Percentiles rank a stretch among this genome's conserved stretches.
These are phyloP conservation scores for Cybosia mesomella DNA, from an alignment of 2,888 invertebrate genomes.

Conservation along the genomic window DNA sequence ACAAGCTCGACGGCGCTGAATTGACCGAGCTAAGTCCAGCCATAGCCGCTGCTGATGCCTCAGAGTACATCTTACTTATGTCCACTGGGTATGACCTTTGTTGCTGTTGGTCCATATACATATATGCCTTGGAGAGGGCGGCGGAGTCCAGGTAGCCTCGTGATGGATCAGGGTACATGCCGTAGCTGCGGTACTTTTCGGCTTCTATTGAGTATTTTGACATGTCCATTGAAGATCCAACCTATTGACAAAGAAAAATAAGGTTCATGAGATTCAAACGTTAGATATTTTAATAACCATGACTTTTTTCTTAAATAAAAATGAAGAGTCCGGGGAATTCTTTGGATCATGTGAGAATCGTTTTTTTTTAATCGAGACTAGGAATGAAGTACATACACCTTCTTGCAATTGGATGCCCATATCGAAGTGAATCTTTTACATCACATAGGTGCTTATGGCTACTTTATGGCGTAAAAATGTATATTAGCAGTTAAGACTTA, in stretches of 20 bases:
- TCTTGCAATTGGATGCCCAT: background rate
- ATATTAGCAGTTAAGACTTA: background rate
- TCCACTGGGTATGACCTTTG: slow-evolving; percentile 88
- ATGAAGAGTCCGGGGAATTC: background rate
- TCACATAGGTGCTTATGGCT: background rate
- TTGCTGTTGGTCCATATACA: slow-evolving; percentile 91
- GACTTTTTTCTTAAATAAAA: background rate
- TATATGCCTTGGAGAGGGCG: slow-evolving; percentile 91
- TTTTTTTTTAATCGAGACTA: too few species aligned
- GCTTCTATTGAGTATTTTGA: slow-evolving; percentile 92
- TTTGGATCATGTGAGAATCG: background rate
- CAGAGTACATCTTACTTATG: slow-evolving; percentile 89
- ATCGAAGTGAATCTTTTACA: background rate
- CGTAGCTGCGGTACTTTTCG: slow-evolving; percentile 92
- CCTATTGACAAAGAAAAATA: slow-evolving; percentile 79
- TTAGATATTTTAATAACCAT: too few species aligned
- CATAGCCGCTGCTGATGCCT: slow-evolving; percentile 88
- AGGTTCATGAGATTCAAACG: slow-evolving; percentile 3
- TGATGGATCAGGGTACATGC: slow-evolving; percentile 92
- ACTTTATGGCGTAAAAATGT: background rate
- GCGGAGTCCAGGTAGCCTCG: slow-evolving; percentile 91
- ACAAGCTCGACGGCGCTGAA: slow-evolving; percentile 80
- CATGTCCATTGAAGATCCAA: slow-evolving; percentile 92
- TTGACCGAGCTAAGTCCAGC: slow-evolving; percentile 83
- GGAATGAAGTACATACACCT: background rate